Base-by-base conservation (phyloP, 2,797 vertebrate species). In the Characodon lateralis region DNA sequence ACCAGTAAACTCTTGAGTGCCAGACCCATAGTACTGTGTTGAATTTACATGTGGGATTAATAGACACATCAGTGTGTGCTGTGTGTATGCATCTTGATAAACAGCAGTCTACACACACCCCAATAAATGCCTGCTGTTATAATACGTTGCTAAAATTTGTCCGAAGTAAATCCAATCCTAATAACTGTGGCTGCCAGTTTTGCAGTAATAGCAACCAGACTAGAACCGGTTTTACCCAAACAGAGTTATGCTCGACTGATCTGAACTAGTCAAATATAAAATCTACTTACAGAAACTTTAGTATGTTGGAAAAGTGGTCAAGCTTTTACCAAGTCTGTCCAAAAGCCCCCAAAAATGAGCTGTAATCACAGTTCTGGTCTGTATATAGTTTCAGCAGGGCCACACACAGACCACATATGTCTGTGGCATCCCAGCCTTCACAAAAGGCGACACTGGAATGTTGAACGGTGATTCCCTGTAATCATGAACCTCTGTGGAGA, bases 61-160 rank as follows among this genome's bases (percentile, higher is more conserved):
- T 63, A 43, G 80, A 87, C 50, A 74, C 69, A 83, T 68, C 50
- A 68, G 13, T 53, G 66, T 70, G 79, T 82, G 68, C 58, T 63
- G 78, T 73, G 81, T 70, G 71, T 51, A 13, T 59, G 53, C 12
- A 13, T 82, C 77, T 83, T 56, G 82, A 87, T 88, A 85, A 83
- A 83, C 72, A 79, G 24, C 85, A 81, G 81, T 71, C 77, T 51
- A 84, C 71, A 68, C 74, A 76, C 73, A 75, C 70, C 78, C 48
- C 78, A 77, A 87, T 82, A 77, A 87, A 82, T 82, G 43, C 65
- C 81, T 78, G 83, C 73, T 88, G 78, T 92, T 86, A 89, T 92
- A 88, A 89, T 92, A 89, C 89, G 86, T 85, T 86, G 88, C 77
- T 83, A 87, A 87, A 94, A 93, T 93, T 90, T 89, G 75, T 85